Evolutionary conservation across 2,797 vertebrate genomes (phyloP).

Genomic region (Sebastiscus albofasciatus): DNA sequence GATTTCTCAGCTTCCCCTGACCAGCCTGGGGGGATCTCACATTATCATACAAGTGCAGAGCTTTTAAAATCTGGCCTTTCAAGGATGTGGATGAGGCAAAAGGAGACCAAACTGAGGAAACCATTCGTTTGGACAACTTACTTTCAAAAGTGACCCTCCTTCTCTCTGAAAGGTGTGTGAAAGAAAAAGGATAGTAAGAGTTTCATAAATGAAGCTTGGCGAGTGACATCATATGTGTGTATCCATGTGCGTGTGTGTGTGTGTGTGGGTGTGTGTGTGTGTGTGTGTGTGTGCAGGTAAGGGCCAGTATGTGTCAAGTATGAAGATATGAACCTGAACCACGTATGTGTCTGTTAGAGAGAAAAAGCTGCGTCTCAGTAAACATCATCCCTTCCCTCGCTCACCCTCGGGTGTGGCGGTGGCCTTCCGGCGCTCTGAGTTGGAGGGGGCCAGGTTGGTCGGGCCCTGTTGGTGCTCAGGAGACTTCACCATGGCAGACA

Average conservation of each 20-base stretch:
- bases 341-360: slow-evolving; percentile 6
- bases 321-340: background rate
- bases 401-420: slow-evolving; percentile 92
- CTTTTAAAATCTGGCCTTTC: slow-evolving; percentile 80
- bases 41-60: slow-evolving; percentile 72
- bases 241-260: slow-evolving; percentile 9
- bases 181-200: slow-evolving; percentile 77
- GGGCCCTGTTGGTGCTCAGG: slow-evolving; percentile 96
- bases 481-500: slow-evolving; percentile 95
- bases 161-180: slow-evolving; percentile 84
- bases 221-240: slow-evolving; percentile 15
- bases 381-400: slow-evolving; percentile 23
- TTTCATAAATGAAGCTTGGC: slow-evolving; percentile 49
- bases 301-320: background rate
- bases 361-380: background rate
- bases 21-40: slow-evolving; percentile 32
- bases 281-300: slow-evolving; percentile 12
- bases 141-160: slow-evolving; percentile 90
- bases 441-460: slow-evolving; percentile 87
- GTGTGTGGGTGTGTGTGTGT: slow-evolving; percentile 11
- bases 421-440: slow-evolving; percentile 93
- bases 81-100: slow-evolving; percentile 62
- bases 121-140: slow-evolving; percentile 78
- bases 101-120: slow-evolving; percentile 66
- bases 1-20: slow-evolving; percentile 29